Evolutionary conservation across 2,888 invertebrate genomes (phyloP), one percentile per base, ranked within the genome.

Genomic region (Acleris emargana): DNA sequence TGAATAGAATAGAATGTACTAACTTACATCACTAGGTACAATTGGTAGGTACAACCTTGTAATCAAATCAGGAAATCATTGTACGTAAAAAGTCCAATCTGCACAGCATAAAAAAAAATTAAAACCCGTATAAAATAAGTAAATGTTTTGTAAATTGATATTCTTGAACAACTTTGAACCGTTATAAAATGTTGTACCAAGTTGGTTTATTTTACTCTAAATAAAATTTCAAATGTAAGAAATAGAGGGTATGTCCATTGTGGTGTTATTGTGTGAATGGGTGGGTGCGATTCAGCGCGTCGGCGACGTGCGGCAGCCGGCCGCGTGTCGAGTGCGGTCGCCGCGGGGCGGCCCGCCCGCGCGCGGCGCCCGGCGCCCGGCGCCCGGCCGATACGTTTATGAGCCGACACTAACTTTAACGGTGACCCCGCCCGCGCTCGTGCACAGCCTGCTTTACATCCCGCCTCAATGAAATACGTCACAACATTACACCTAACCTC

Each of bases 291-390:
- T 89, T 88, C 86, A 82, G 83, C 86, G 89, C 86, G 87, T 82
- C 88, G 89, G 84, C 89, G 89, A 88, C 91, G 90, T 89, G 90
- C 90, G 79, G 79, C 78, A 72, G 51, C 64, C 66, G 84, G 84
- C 85, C 78, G 87, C 90, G 89, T 88, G 91, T 88, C 88, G 90
- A 89, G 89, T 89, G 90, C 89, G 91, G 91, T 90, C 90, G 91
- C 91, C 89, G 89, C 89, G 90, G 90, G 89, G 71, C 74, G 75
- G 73, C 76, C 73, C 73, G 76, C 75, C 75, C 75, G 73, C 75
- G 74, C 76, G 75, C 58, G 45, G 45, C 47, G 74, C 76, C 76
- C 58, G 45, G 45, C 47, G 83, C 81, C 77, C 79, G 79, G 47
- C 54, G 54, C 62, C 47, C 66, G 60, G 77, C 84, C 87, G 88